These are phyloP conservation scores for Crocuta crocuta DNA, from an alignment of 2,113 vertebrate species.

Conservation along the genomic window DNA sequence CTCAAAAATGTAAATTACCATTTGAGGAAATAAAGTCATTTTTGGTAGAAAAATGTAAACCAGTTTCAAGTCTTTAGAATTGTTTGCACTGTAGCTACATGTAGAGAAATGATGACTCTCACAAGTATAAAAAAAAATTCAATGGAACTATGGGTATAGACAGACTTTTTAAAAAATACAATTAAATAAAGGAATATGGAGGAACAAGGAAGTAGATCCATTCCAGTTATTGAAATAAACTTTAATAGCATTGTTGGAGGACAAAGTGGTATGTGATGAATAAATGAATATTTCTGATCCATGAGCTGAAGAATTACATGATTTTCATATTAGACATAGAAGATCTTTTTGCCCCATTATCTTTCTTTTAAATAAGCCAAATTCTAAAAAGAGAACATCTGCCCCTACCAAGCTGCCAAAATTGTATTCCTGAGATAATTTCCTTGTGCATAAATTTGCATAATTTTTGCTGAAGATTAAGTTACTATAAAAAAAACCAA, in stretches of 20 bases:
- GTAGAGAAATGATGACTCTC: not conserved
- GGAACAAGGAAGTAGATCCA: not conserved
- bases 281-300: not conserved
- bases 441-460: slow-evolving; percentile 55
- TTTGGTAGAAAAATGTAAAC: not conserved
- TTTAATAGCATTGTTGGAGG: not conserved
- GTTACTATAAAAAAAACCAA: not conserved
- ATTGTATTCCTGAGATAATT: slow-evolving; percentile 51
- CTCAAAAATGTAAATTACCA: not conserved
- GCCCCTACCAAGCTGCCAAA: slow-evolving; percentile 24
- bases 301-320: not conserved
- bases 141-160: not conserved
- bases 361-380: slow-evolving; percentile 20
- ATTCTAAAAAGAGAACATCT: slow-evolving; percentile 41
- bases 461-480: not conserved
- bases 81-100: not conserved
- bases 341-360: not conserved
- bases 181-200: not conserved
- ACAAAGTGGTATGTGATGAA: not conserved
- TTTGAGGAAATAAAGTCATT: not conserved
- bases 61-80: not conserved
- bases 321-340: not conserved
- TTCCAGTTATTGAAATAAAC: not conserved
- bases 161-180: not conserved
- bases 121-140: not conserved